phyloP scores from a whole-genome alignment of 2,113 vertebrate genomes.

The Rhombomys opimus region DNA sequence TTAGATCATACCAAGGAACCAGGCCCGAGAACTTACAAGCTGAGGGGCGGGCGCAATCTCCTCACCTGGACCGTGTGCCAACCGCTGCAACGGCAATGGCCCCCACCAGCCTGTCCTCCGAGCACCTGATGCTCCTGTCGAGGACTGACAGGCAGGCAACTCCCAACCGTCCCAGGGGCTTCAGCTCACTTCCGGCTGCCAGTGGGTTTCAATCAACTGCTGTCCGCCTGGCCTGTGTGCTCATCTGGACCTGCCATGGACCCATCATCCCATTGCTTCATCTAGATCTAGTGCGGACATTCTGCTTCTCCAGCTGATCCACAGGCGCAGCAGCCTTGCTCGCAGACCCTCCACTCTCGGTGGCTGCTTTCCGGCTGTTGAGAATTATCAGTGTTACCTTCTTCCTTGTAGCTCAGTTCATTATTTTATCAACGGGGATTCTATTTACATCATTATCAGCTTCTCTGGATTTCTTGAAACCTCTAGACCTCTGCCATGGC shows the following conservation, averaged over 20 bases:
- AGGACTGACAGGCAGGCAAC: neutral
- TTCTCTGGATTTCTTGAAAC: neutral
- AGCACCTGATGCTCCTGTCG: neutral
- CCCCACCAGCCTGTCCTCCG: neutral
- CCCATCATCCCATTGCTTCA: neutral
- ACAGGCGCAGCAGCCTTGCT: neutral
- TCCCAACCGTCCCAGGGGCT: neutral
- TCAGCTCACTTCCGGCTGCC: neutral
- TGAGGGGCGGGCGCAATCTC: neutral
- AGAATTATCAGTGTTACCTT: neutral
- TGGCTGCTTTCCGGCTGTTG: neutral
- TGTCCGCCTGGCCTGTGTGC: neutral
- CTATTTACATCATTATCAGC: neutral
- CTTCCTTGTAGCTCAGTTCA: neutral
- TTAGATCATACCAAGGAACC: too few relatives aligned
- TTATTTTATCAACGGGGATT: neutral
- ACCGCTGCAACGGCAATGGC: neutral
- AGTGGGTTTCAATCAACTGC: neutral
- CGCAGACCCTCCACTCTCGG: neutral
- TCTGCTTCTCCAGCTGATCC: neutral
- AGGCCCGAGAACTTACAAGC: neutral
- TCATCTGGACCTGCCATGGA: neutral
- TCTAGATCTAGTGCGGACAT: neutral
- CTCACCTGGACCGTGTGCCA: neutral
- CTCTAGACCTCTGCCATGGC: neutral